These are phyloP conservation scores for Phymorhynchus buccinoides DNA, from an alignment of 1,140 invertebrate species.

Conservation along the genomic window DNA sequence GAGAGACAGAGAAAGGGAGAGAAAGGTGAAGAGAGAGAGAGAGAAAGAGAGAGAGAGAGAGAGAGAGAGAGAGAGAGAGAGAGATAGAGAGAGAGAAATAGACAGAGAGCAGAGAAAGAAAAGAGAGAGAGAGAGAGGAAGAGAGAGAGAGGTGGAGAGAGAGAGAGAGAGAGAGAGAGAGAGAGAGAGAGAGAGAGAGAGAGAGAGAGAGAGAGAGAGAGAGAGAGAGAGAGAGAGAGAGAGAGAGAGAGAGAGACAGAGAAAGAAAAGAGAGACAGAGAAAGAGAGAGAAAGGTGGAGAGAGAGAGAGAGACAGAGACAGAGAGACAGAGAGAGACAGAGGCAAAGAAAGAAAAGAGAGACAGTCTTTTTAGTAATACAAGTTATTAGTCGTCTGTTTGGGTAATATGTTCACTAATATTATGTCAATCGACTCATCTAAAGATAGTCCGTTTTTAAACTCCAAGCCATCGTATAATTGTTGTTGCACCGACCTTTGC, in stretches of 20 bases:
- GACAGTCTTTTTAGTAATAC: too few relatives aligned
- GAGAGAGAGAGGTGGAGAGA: not conserved
- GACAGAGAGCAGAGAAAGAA: not conserved
- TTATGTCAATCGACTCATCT: too few relatives aligned
- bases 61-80: not conserved
- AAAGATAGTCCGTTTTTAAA: too few relatives aligned
- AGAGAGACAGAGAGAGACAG: not conserved
- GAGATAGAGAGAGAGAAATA: not conserved
- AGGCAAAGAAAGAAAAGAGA: too few relatives aligned
- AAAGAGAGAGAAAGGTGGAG: too few relatives aligned
- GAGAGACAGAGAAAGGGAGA: not conserved
- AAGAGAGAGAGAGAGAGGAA: not conserved
- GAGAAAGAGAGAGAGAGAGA: not conserved
- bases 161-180: not conserved
- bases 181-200: not conserved
- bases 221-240: not conserved
- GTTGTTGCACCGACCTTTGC: too few relatives aligned
- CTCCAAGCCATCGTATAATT: too few relatives aligned
- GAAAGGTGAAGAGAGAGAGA: not conserved
- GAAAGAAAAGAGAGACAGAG: too few relatives aligned
- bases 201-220: not conserved
- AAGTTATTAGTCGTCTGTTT: too few relatives aligned
- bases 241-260: not conserved
- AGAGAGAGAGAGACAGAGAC: not conserved
- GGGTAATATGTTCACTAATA: too few relatives aligned